Conservation (phyloP, 2,797 vertebrate species). For the Okamejei kenojei region DNA sequence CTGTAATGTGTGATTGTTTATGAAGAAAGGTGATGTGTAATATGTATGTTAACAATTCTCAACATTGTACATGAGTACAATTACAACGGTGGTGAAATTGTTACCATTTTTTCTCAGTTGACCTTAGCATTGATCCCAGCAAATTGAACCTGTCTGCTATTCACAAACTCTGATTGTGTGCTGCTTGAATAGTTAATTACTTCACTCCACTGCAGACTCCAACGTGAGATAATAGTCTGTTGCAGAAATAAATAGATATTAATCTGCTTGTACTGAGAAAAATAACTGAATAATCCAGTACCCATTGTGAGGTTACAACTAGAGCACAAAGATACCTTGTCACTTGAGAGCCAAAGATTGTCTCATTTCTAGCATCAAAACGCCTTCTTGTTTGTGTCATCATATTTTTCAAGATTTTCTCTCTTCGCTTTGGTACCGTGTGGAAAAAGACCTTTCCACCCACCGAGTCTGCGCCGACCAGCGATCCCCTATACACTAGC, state of each 20-base stretch:
- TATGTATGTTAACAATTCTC: slow-evolving; percentile 26
- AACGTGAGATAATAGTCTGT: not conserved
- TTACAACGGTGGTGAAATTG: slow-evolving; percentile 9
- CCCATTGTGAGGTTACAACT: not conserved
- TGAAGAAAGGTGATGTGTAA: not conserved
- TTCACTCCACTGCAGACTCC: not conserved
- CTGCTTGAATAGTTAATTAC: slow-evolving; percentile 29
- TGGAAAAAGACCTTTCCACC: no score
- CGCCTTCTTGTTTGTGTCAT: no score
- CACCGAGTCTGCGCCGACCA: no score
- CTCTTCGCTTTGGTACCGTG: no score
- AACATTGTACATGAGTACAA: slow-evolving; percentile 9
- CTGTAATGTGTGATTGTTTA: slow-evolving; percentile 13
- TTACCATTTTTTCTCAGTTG: not conserved
- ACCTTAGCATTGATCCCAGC: slow-evolving; percentile 22
- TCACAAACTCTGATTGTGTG: slow-evolving; percentile 10
- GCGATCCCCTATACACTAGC: no score
- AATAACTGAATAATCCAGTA: not conserved
- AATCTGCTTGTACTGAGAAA: not conserved
- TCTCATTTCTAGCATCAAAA: no score
- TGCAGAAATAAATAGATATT: slow-evolving; percentile 3
- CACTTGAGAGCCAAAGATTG: no score
- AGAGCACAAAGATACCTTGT: not conserved
- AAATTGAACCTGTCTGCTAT: slow-evolving; percentile 31
- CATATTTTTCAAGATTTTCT: no score